Evolutionary conservation across 2,888 invertebrate species (phyloP).

Genomic region (Sarcophaga caerulescens): DNA sequence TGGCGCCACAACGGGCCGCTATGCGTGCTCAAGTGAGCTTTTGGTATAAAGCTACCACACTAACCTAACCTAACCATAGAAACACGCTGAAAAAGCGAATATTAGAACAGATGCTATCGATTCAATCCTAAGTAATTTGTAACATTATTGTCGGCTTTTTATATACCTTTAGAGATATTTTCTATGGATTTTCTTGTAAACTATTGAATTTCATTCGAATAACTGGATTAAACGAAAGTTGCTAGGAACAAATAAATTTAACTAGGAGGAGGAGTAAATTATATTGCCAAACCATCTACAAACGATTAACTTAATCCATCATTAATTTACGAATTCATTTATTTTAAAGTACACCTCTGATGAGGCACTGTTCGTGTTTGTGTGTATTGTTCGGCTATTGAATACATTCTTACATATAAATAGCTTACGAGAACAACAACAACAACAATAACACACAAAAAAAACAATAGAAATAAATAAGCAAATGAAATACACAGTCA

Average conservation of each 20-base stretch:
- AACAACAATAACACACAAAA: not conserved
- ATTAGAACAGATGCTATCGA: too few species aligned
- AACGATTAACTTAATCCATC: conserved; percentile 64
- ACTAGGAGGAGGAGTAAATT: not conserved
- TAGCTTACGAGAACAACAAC: conserved; percentile 12
- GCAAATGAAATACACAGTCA: not conserved
- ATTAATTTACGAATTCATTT: conserved; percentile 64
- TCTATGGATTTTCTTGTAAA: conserved; percentile 17
- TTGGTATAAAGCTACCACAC: too few species aligned
- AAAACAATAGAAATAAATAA: not conserved
- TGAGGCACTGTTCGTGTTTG: not conserved
- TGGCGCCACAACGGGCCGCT: too few species aligned
- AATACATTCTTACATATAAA: conserved; percentile 26
- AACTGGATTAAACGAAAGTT: too few species aligned
- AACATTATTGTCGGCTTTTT: not conserved
- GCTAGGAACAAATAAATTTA: too few species aligned
- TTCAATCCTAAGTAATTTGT: not conserved
- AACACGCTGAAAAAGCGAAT: too few species aligned
- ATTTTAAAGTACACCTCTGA: conserved; percentile 56
- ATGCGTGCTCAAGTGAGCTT: too few species aligned
- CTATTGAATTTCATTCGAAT: not conserved
- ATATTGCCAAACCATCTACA: conserved; percentile 42
- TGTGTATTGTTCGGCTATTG: not conserved
- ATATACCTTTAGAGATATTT: not conserved
- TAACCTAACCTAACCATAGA: too few species aligned